Conservation (phyloP, 2,888 invertebrate genomes). For the Rhagonycha lutea region DNA sequence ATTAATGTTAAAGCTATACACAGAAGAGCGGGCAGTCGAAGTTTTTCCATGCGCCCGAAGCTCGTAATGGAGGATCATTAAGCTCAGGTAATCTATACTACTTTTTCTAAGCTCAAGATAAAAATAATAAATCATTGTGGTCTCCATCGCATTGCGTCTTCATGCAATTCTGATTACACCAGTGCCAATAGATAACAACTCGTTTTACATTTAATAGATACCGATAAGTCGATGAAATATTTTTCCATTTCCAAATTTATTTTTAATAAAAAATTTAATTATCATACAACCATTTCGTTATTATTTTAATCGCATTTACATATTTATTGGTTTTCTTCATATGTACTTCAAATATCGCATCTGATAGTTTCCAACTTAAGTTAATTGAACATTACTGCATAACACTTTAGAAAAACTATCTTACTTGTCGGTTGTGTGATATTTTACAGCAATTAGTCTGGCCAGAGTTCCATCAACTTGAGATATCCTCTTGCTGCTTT, state of each 20-base stretch:
- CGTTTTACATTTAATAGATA: conserved; percentile 23
- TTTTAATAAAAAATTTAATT: not conserved
- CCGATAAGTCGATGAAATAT: conserved; percentile 4
- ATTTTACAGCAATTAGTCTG: conserved; percentile 41
- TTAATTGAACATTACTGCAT: conserved; percentile 21
- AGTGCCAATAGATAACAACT: conserved; percentile 38
- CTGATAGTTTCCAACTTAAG: conserved; percentile 8
- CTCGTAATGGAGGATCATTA: conserved; percentile 56
- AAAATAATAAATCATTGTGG: conserved; percentile 56
- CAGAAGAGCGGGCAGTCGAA: conserved; percentile 35
- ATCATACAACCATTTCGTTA: not conserved
- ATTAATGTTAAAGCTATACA: conserved; percentile 16
- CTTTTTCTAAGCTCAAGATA: conserved; percentile 51
- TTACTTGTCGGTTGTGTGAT: conserved; percentile 34
- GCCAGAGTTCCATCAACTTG: conserved; percentile 38
- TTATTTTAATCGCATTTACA: not conserved
- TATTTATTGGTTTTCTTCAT: not conserved
- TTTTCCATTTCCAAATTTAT: conserved; percentile 11
- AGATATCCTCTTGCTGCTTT: conserved; percentile 36
- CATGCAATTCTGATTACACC: conserved; percentile 43
- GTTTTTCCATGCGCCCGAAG: conserved; percentile 45
- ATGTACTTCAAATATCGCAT: not conserved
- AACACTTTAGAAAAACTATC: conserved; percentile 19
- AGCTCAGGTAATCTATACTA: conserved; percentile 54
- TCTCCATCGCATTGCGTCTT: conserved; percentile 46